These are phyloP conservation scores for Dascillus cervinus DNA, from an alignment of 2,888 invertebrate genomes.

Conservation along the genomic window DNA sequence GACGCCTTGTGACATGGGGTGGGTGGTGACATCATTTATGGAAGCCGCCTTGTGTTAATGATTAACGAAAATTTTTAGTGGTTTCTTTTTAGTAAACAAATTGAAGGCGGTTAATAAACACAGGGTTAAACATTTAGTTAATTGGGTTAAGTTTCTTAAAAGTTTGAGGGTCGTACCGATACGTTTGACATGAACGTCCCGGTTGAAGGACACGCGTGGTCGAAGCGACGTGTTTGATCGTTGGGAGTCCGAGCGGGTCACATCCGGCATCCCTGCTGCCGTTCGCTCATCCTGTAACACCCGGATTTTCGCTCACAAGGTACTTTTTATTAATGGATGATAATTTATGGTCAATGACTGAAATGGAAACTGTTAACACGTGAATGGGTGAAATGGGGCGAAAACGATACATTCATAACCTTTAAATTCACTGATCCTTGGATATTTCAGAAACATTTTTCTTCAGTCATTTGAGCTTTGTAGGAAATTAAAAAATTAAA, in stretches of 20 bases:
- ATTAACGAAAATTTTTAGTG: no score
- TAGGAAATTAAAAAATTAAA: no score
- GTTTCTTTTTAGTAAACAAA: no score
- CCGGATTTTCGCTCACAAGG: conserved; percentile 16
- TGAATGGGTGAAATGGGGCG: neutral
- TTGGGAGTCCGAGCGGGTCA: conserved; percentile 49
- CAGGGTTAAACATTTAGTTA: neutral
- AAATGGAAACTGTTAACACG: conserved; percentile 2
- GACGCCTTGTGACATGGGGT: no score
- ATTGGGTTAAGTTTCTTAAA: no score
- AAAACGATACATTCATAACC: neutral
- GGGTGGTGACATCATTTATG: no score
- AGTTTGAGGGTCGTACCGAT: conserved; percentile 67
- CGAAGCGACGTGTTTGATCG: conserved; percentile 45
- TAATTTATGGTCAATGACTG: conserved; percentile 4
- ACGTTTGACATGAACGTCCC: conserved; percentile 84
- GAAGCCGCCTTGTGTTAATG: no score
- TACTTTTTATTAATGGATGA: conserved; percentile 4
- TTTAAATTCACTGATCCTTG: no score
- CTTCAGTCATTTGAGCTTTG: no score
- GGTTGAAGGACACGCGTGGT: conserved; percentile 78
- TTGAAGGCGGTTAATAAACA: no score
- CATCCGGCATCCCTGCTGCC: conserved; percentile 47
- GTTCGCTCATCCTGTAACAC: conserved; percentile 35
- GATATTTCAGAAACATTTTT: no score